Percentiles rank a stretch among this genome's conserved stretches.
Evolutionary conservation across 2,797 vertebrate species (phyloP).

Genomic region (Notoglanidium macrostoma): DNA sequence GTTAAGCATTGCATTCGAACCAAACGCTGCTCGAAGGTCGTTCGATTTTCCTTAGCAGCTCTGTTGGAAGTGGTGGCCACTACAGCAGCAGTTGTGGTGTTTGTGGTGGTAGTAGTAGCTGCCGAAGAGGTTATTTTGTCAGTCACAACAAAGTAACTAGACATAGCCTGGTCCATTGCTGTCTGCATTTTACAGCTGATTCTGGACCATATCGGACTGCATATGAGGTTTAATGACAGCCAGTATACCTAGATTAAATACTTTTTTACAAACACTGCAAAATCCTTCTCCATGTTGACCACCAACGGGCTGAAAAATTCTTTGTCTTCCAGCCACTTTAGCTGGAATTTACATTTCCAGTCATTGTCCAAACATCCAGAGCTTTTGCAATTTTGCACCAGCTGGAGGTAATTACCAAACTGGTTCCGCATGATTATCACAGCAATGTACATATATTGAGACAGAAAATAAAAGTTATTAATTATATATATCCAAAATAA

Average conservation of each 20-base stretch:
- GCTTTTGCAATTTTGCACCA: neutral
- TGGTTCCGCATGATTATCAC: neutral
- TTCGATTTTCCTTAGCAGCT: neutral
- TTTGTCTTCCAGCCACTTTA: neutral
- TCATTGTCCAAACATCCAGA: neutral
- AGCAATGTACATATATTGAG: neutral
- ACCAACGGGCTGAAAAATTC: neutral
- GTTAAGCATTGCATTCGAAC: neutral
- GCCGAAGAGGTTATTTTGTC: neutral
- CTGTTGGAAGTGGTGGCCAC: neutral
- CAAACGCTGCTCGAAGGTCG: neutral
- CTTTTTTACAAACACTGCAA: too few species aligned
- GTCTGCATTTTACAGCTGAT: too few species aligned
- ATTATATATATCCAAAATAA: neutral
- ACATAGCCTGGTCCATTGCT: neutral
- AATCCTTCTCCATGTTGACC: too few species aligned
- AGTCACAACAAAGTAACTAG: neutral
- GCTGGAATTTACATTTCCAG: neutral
- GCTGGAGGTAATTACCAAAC: neutral
- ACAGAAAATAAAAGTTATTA: neutral
- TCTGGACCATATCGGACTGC: too few species aligned
- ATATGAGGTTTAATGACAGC: too few species aligned
- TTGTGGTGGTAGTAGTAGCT: neutral
- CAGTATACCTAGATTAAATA: too few species aligned
- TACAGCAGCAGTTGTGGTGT: neutral